phyloP scores from a whole-genome alignment of 2,113 vertebrate genomes.

The Tragelaphus imberbis region DNA sequence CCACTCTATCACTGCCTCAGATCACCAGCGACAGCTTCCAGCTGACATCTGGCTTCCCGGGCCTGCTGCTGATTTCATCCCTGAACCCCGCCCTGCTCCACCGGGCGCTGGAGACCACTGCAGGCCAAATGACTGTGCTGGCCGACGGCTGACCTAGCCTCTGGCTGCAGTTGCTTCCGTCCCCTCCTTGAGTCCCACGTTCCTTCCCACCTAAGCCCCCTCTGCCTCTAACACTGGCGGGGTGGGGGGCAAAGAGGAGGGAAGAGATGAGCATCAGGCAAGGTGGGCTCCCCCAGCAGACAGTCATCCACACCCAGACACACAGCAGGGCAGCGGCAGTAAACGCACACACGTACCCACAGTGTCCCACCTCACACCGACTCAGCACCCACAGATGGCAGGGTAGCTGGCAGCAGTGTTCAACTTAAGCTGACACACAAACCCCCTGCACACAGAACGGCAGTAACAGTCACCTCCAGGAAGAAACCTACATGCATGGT shows the following conservation, averaged over 20 bases:
- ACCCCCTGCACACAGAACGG: not conserved
- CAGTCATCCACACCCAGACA: slow-evolving; percentile 27
- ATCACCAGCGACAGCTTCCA: slow-evolving; percentile 68
- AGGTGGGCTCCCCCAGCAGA: not conserved
- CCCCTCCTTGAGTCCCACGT: slow-evolving; percentile 38
- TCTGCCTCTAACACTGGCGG: slow-evolving; percentile 59
- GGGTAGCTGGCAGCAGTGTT: slow-evolving; percentile 20
- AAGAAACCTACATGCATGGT: not conserved
- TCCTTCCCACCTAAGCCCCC: slow-evolving; percentile 69
- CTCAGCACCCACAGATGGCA: slow-evolving; percentile 14
- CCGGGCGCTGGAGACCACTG: slow-evolving; percentile 58
- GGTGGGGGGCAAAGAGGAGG: slow-evolving; percentile 65
- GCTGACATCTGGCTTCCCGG: slow-evolving; percentile 70
- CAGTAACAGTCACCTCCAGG: not conserved
- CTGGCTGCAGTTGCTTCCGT: slow-evolving; percentile 72
- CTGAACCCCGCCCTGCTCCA: slow-evolving; percentile 62
- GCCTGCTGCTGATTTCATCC: slow-evolving; percentile 72
- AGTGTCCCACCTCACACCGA: slow-evolving; percentile 65
- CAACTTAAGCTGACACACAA: slow-evolving; percentile 21
- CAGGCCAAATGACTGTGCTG: slow-evolving; percentile 66
- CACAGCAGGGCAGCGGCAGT: slow-evolving; percentile 48
- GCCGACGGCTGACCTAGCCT: slow-evolving; percentile 73
- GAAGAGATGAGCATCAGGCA: slow-evolving; percentile 66
- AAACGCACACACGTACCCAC: not conserved
- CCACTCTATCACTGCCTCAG: slow-evolving; percentile 63